A percentile compares a stretch with the other conserved stretches of the same genome.
Conservation (phyloP, 2,888 invertebrate species). For the Nomada goodeniana region DNA sequence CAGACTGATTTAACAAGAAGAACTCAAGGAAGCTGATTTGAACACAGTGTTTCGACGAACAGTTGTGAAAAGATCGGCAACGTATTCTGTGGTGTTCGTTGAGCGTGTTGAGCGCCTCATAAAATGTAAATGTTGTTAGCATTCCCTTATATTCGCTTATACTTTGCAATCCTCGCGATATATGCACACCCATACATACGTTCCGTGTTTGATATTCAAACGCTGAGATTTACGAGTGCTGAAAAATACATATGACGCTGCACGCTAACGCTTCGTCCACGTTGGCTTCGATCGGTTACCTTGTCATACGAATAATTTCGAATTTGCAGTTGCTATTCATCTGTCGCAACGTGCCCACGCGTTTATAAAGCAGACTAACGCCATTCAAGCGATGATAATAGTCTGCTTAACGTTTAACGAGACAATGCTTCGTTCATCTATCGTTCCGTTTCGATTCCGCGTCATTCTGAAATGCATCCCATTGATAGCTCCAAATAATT, state of each 20-base stretch:
- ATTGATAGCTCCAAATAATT: not conserved
- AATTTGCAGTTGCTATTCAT: constrained; percentile 34
- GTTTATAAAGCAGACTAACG: constrained; percentile 26
- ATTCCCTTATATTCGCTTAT: constrained; percentile 64
- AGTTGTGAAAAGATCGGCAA: constrained; percentile 46
- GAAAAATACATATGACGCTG: constrained; percentile 58
- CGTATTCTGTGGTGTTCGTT: constrained; percentile 34
- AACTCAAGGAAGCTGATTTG: constrained; percentile 16
- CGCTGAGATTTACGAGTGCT: constrained; percentile 67
- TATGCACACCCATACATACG: constrained; percentile 43
- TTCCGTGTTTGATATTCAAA: constrained; percentile 71
- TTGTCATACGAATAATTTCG: constrained; percentile 52
- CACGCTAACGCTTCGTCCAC: constrained; percentile 34
- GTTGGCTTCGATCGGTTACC: constrained; percentile 34
- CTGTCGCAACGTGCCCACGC: constrained; percentile 1
- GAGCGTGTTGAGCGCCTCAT: constrained; percentile 61
- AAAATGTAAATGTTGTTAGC: constrained; percentile 75
- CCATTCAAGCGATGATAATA: constrained; percentile 9
- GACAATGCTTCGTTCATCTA: not conserved
- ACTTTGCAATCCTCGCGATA: constrained; percentile 56
- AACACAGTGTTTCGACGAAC: constrained; percentile 32
- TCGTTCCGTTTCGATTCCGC: not conserved
- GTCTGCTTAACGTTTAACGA: constrained; percentile 8
- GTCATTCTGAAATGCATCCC: not conserved
- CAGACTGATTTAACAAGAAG: constrained; percentile 12